Conservation (phyloP, 2,888 invertebrate genomes). For the Hydraecia micacea region DNA sequence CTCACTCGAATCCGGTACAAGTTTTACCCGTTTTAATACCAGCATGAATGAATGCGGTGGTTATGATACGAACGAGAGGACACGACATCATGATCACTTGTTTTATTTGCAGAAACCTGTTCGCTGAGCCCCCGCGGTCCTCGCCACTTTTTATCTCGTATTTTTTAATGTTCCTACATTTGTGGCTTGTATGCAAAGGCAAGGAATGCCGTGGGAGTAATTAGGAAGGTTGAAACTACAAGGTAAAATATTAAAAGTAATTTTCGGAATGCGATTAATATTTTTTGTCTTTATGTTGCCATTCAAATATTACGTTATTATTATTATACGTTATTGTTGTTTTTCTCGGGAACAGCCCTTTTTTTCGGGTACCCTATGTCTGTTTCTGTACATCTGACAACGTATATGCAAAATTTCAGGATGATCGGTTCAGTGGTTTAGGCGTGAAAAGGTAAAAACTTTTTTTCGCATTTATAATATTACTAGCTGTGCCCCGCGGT, state of each 20-base stretch:
- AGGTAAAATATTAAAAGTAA: conserved; percentile 14
- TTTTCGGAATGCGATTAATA: conserved; percentile 9
- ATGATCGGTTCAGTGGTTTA: no score
- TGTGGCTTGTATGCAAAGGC: conserved; percentile 53
- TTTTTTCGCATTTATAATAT: no score
- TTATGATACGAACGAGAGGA: conserved; percentile 64
- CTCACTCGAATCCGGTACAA: conserved; percentile 59
- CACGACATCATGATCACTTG: conserved; percentile 71
- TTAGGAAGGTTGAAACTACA: conserved; percentile 32
- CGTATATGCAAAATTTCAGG: no score
- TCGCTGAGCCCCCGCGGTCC: conserved; percentile 41
- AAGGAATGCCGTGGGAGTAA: conserved; percentile 49
- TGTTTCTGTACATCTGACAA: no score
- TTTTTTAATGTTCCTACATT: conserved; percentile 62
- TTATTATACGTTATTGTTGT: no score
- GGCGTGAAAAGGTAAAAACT: no score
- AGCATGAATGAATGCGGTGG: conserved; percentile 76
- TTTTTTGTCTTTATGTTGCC: conserved; percentile 3
- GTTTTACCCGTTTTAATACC: conserved; percentile 66
- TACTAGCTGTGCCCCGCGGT: no score
- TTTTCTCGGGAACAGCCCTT: no score
- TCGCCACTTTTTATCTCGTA: conserved; percentile 55
- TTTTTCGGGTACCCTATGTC: no score
- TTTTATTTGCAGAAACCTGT: conserved; percentile 77
- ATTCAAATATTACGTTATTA: background rate